A percentile compares a stretch with the other conserved stretches of the same genome.
These are phyloP conservation scores for Serrognathus titanus DNA, from an alignment of 2,888 invertebrate genomes.

Conservation along the genomic window DNA sequence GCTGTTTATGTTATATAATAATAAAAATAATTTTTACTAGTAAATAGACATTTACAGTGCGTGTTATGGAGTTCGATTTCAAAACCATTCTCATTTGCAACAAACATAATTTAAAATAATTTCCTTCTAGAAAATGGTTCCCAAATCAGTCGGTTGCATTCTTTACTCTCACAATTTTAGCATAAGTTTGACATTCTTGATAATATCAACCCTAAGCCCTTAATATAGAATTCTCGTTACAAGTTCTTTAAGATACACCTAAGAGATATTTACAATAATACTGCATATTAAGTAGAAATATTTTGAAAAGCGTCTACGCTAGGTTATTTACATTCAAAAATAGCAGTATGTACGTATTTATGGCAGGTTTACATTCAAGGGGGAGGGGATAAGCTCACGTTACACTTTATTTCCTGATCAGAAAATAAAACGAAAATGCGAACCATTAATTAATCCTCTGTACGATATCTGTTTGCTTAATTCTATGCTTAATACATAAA, in stretches of 20 bases:
- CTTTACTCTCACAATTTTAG: constrained; percentile 7
- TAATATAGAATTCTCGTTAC: not conserved
- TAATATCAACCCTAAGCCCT: not conserved
- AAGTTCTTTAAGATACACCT: constrained; percentile 30
- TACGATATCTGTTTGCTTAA: too few species aligned
- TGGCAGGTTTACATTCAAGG: constrained; percentile 42
- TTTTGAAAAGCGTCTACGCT: constrained; percentile 36
- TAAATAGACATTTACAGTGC: constrained; percentile 33
- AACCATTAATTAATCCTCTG: too few species aligned
- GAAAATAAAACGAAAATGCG: too few species aligned
- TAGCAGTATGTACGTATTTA: constrained; percentile 41
- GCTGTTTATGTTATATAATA: constrained; percentile 45
- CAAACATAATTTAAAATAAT: not conserved
- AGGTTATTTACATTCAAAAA: constrained; percentile 36
- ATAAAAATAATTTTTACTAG: constrained; percentile 43
- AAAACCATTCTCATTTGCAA: not conserved
- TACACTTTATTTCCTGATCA: too few species aligned
- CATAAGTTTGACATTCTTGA: not conserved
- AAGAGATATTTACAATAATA: constrained; percentile 38
- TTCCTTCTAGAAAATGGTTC: not conserved
- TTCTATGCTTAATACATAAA: too few species aligned
- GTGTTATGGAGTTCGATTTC: not conserved
- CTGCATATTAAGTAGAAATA: constrained; percentile 40
- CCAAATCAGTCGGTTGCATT: not conserved
- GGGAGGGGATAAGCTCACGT: constrained; percentile 16